Percentiles rank a stretch among this genome's conserved stretches.
These are phyloP conservation scores for Pseudomyrmex flavicornis DNA, from an alignment of 1,140 invertebrate species.

Conservation along the genomic window DNA sequence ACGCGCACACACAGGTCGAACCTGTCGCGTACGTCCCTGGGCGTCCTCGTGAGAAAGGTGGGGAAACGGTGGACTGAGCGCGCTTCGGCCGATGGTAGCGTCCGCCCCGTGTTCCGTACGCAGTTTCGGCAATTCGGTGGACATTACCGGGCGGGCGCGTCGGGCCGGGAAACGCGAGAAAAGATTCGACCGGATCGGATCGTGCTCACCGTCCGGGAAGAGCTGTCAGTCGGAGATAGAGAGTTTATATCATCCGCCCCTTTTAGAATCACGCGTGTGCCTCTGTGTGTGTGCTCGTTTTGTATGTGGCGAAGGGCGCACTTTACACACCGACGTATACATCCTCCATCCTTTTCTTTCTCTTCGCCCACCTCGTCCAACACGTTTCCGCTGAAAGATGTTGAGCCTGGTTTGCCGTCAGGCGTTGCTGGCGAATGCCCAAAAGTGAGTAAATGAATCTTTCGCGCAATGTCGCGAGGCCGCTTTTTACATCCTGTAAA, in stretches of 20 bases:
- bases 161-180: background rate
- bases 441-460: conserved; percentile 75
- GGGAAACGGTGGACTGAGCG: conserved; percentile 49
- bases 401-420: conserved; percentile 75
- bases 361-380: background rate
- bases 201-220: background rate
- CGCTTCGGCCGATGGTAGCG: conserved; percentile 62
- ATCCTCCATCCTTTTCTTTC: conserved; percentile 1
- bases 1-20: too few relatives aligned
- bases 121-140: conserved; percentile 59
- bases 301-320: conserved; percentile 12
- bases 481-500: too few relatives aligned
- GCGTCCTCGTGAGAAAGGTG: conserved; percentile 34
- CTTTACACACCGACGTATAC: conserved; percentile 7
- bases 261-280: background rate
- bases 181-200: background rate
- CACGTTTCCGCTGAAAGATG: conserved; percentile 62
- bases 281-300: background rate
- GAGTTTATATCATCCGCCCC: background rate
- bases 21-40: conserved; percentile 22
- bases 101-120: conserved; percentile 50
- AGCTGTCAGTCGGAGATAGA: conserved; percentile 7
- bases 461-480: background rate
- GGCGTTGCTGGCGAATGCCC: conserved; percentile 72
- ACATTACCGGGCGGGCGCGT: background rate